Evolutionary conservation across 2,888 invertebrate genomes (phyloP), one percentile per base, ranked within the genome.

Genomic region (Conistra vaccinii): DNA sequence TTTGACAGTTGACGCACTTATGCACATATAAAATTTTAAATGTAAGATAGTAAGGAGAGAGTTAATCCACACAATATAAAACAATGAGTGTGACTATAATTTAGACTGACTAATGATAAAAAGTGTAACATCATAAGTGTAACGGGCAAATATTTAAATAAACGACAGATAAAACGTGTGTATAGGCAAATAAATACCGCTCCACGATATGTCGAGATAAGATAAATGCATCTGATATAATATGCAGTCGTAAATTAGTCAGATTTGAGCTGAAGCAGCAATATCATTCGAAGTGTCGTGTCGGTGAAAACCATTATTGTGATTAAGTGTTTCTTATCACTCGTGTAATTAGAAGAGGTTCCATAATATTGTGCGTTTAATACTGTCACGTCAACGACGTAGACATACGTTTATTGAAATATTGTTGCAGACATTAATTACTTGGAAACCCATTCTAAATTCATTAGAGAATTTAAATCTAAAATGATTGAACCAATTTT

Each of bases 191-290:
- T 85, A 88, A 84, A 86, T 84, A 84, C 66, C 72, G 85, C 76
- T 83, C 83, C 83, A 88, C 87, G 87, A 89, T 87, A 80, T 70
- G 72, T 29, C 61, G 26, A 48, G 91, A 91, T 91, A 91, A 91
- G 90, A 90, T 90, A 87, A 78, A 81, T 88, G 87, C 89, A 87
- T 84, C 78, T 73, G 75, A 78, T 74, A 73, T 78, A 79, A 78
- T 78, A 79, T 89, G 85, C 83, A 81, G 78, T 80, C 79, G 74
- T 78, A 81, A 87, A 87, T 81, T 82, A 74, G 83, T 80, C 86
- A 85, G 83, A 80, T 80, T 85, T 84, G 57, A 78, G 67, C 69
- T 69, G 39, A 73, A 65, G 62, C 58, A 57, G 48, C 42, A 29
- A 71, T 62, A 48, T 67, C 53, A 55, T 66, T 60, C 26, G 1